These are phyloP conservation scores for Trichonephila inaurata DNA, from an alignment of 1,140 invertebrate species.

Conservation along the genomic window DNA sequence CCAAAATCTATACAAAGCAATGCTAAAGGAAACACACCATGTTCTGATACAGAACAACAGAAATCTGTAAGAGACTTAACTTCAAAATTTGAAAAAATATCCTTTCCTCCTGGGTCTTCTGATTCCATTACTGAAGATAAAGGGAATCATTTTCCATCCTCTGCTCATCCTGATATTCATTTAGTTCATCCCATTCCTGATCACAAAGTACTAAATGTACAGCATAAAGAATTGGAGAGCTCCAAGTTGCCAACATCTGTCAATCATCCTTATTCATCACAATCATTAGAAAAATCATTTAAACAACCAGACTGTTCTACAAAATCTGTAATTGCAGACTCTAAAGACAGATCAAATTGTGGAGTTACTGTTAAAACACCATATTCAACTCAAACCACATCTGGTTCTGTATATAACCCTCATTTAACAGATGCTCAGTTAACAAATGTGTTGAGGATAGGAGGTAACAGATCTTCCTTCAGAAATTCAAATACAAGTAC, in stretches of 20 bases:
- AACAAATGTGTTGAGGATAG: constrained; percentile 72
- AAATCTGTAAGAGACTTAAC: constrained; percentile 89
- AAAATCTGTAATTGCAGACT: neutral
- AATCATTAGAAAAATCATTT: constrained; percentile 10
- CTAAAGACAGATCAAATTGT: constrained; percentile 44
- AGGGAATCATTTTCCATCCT: neutral
- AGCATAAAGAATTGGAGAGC: neutral
- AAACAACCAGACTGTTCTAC: neutral
- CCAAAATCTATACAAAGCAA: neutral
- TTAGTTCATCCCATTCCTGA: neutral
- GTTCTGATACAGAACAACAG: constrained; percentile 21
- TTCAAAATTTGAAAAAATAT: constrained; percentile 89
- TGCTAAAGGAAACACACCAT: neutral
- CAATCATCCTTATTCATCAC: neutral
- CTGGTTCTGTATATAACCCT: constrained; percentile 51
- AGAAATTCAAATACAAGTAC: constrained; percentile 44
- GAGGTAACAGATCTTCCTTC: constrained; percentile 59
- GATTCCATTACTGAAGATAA: constrained; percentile 21
- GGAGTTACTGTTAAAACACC: constrained; percentile 3
- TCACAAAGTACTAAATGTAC: neutral
- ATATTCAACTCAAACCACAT: constrained; percentile 35
- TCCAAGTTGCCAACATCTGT: neutral
- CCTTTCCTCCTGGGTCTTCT: neutral
- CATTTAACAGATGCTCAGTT: constrained; percentile 72
- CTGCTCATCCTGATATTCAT: neutral